phyloP scores from a whole-genome alignment of 2,888 invertebrate species.

The Chydorus sphaericus region DNA sequence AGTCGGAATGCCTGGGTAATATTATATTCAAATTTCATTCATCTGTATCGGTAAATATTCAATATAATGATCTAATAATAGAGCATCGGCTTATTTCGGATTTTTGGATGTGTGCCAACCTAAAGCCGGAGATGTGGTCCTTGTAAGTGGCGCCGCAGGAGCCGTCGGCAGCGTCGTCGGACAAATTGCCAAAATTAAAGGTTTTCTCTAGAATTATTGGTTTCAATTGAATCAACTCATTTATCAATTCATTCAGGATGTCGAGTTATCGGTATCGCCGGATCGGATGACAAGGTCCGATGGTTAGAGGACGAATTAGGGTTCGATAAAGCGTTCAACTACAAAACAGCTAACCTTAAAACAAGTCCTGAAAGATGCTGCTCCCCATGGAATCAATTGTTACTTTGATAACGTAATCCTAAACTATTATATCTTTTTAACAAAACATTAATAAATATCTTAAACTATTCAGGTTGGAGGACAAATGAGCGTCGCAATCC shows the following conservation, averaged over 20 bases:
- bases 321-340: slow-evolving; percentile 54
- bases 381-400: slow-evolving; percentile 56
- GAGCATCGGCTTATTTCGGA: slow-evolving; percentile 61
- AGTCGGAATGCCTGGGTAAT: slow-evolving; percentile 57
- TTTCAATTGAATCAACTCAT: not conserved
- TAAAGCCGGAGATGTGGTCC: slow-evolving; percentile 53
- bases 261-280: slow-evolving; percentile 53
- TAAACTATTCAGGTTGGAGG: slow-evolving; percentile 45
- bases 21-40: slow-evolving; percentile 7
- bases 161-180: slow-evolving; percentile 64
- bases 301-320: slow-evolving; percentile 48
- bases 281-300: slow-evolving; percentile 50
- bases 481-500: slow-evolving; percentile 41
- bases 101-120: slow-evolving; percentile 52
- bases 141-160: slow-evolving; percentile 58
- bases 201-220: slow-evolving; percentile 27
- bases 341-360: slow-evolving; percentile 43
- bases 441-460: not conserved
- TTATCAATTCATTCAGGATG: slow-evolving; percentile 28
- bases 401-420: slow-evolving; percentile 56
- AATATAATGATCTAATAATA: slow-evolving; percentile 24
- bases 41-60: not conserved
- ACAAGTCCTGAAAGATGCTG: slow-evolving; percentile 41
- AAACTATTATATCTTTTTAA: not conserved
- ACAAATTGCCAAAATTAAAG: slow-evolving; percentile 59